Percentiles rank a stretch among this genome's conserved stretches.
Conservation (phyloP, 2,888 invertebrate species). For the Cenopis cana region DNA sequence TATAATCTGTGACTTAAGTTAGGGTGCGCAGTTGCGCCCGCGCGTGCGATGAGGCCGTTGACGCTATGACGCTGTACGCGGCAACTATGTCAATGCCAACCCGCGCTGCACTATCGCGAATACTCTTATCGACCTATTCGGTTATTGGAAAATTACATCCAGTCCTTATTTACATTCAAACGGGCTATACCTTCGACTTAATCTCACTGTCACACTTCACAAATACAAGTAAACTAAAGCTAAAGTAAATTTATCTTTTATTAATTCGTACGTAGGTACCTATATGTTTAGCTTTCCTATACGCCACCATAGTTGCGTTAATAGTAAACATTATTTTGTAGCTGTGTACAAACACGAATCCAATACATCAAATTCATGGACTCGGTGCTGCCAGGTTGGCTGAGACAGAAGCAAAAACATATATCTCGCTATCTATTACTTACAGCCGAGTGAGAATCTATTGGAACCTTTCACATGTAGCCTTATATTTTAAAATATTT, state of each 20-base stretch:
- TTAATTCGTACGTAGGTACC: background rate
- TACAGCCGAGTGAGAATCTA: background rate
- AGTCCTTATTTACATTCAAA: conserved; percentile 34
- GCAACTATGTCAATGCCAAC: conserved; percentile 82
- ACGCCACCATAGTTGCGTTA: background rate
- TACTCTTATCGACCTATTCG: conserved; percentile 78
- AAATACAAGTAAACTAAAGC: background rate
- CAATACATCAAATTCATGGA: conserved; percentile 1
- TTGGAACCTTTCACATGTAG: background rate
- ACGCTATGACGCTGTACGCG: conserved; percentile 41
- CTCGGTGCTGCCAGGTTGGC: background rate
- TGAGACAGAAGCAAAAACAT: background rate
- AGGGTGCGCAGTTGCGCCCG: conserved; percentile 35
- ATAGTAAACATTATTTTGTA: background rate
- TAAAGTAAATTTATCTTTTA: background rate
- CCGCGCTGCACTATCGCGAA: conserved; percentile 68
- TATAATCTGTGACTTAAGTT: background rate
- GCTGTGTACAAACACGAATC: background rate
- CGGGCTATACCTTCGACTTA: conserved; percentile 5
- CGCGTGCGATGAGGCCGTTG: conserved; percentile 38
- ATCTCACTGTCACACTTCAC: conserved; percentile 15
- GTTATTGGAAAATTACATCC: conserved; percentile 67
- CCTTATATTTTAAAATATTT: background rate
- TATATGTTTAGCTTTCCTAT: background rate
- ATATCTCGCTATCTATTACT: too few species aligned